Percentiles rank a stretch among this genome's conserved stretches.
phyloP scores from a whole-genome alignment of 2,113 vertebrate species.

The Blennius ocellaris region DNA sequence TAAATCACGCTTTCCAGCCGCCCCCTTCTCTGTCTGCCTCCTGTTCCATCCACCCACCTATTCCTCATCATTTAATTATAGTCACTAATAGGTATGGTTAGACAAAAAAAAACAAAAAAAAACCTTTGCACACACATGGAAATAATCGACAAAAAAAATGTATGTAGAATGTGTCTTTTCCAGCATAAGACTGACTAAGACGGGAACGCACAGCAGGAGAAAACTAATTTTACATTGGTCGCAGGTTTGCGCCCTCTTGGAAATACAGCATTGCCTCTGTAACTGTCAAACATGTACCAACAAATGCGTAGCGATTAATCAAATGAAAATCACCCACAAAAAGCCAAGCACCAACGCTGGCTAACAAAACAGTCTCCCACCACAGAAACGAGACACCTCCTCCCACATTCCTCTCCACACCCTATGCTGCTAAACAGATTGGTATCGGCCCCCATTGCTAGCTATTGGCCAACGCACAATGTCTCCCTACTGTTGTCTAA shows the following conservation, averaged over 20 bases:
- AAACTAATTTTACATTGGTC: conserved; percentile 33
- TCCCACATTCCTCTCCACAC: conserved; percentile 73
- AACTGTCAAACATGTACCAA: conserved; percentile 47
- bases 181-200: conserved; percentile 9
- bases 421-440: conserved; percentile 76
- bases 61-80: conserved; percentile 81
- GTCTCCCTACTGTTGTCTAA: conserved; percentile 61
- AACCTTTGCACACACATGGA: conserved; percentile 36
- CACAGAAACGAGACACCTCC: conserved; percentile 74
- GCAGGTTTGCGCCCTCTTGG: conserved; percentile 18
- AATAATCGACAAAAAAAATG: conserved; percentile 43
- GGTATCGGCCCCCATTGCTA: conserved; percentile 62
- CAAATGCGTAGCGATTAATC: conserved; percentile 63
- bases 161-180: conserved; percentile 18
- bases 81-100: conserved; percentile 77
- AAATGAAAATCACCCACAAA: conserved; percentile 39
- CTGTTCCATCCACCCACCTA: conserved; percentile 79
- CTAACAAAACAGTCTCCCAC: conserved; percentile 61
- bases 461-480: conserved; percentile 61
- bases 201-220: background rate
- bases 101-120: conserved; percentile 31
- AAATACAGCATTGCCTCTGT: conserved; percentile 37
- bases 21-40: conserved; percentile 76
- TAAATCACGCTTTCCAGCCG: conserved; percentile 83
- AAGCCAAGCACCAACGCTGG: conserved; percentile 34